These are phyloP conservation scores for Misgurnus anguillicaudatus DNA, from an alignment of 2,113 vertebrate genomes.

Conservation along the genomic window DNA sequence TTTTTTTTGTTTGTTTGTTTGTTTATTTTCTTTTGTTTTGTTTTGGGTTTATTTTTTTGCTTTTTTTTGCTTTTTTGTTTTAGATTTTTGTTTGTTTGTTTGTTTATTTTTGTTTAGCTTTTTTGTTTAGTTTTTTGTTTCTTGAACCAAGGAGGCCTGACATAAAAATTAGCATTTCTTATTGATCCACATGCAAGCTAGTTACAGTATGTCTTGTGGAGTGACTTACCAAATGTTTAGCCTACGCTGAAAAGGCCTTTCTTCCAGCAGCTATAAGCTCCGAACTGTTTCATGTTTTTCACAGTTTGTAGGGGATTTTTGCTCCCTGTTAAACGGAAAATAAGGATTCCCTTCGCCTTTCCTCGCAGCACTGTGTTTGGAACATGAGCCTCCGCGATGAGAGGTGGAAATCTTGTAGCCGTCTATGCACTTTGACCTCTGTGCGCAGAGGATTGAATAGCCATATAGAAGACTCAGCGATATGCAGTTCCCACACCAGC, in stretches of 20 bases:
- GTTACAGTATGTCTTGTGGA: slow-evolving; percentile 25
- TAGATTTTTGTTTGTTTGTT: neutral
- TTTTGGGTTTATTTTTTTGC: too few species aligned
- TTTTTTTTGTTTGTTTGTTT: neutral
- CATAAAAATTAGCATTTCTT: slow-evolving; percentile 38
- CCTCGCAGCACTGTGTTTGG: slow-evolving; percentile 67
- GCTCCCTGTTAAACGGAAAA: slow-evolving; percentile 60
- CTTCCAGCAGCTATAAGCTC: slow-evolving; percentile 50
- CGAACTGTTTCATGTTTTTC: slow-evolving; percentile 53
- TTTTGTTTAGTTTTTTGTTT: neutral
- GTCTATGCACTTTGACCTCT: slow-evolving; percentile 83
- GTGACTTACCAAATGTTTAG: slow-evolving; percentile 22
- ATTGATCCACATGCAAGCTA: slow-evolving; percentile 27
- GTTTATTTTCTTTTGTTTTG: too few species aligned
- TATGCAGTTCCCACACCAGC: slow-evolving; percentile 74
- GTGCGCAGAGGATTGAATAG: slow-evolving; percentile 76
- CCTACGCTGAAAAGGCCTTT: slow-evolving; percentile 34
- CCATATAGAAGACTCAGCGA: slow-evolving; percentile 76
- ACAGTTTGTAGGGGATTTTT: slow-evolving; percentile 47
- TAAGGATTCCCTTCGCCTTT: slow-evolving; percentile 63
- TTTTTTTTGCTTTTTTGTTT: too few species aligned
- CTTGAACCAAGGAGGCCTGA: slow-evolving; percentile 36
- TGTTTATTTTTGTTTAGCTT: slow-evolving; percentile 19
- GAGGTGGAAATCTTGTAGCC: slow-evolving; percentile 68
- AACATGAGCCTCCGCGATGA: slow-evolving; percentile 61